Conservation (phyloP, 2,888 invertebrate genomes). For the Monochamus alternatus region DNA sequence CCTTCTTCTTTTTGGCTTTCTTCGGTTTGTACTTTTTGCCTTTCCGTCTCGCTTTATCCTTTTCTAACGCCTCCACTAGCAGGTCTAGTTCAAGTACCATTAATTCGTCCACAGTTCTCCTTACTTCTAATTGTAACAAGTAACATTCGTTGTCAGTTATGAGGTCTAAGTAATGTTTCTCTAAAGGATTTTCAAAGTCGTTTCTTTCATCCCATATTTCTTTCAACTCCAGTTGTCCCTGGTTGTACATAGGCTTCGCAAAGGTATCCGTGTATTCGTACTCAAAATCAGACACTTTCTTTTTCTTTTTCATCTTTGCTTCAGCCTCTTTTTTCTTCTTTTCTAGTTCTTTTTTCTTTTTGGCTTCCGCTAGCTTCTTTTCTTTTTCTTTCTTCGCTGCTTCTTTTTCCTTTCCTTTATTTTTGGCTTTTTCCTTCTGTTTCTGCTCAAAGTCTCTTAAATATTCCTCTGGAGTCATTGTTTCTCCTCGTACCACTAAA, state of each 20-base stretch:
- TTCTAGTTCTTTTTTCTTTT: slow-evolving; percentile 58
- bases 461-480: slow-evolving; percentile 76
- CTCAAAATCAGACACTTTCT: slow-evolving; percentile 60
- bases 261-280: slow-evolving; percentile 62
- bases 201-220: slow-evolving; percentile 72
- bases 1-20: slow-evolving; percentile 62
- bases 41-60: slow-evolving; percentile 52
- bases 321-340: slow-evolving; percentile 71
- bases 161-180: slow-evolving; percentile 77
- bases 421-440: slow-evolving; percentile 60
- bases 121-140: slow-evolving; percentile 78
- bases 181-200: slow-evolving; percentile 74
- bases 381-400: slow-evolving; percentile 55
- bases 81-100: slow-evolving; percentile 75
- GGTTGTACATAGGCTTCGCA: slow-evolving; percentile 68
- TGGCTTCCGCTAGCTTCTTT: slow-evolving; percentile 55
- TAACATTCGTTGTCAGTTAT: slow-evolving; percentile 79
- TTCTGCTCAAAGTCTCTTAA: slow-evolving; percentile 67
- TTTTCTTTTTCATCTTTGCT: slow-evolving; percentile 57
- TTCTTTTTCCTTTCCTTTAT: slow-evolving; percentile 57
- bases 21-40: slow-evolving; percentile 58
- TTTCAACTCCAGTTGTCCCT: slow-evolving; percentile 71
- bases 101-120: slow-evolving; percentile 80
- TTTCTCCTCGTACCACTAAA: slow-evolving; percentile 75
- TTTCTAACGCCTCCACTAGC: slow-evolving; percentile 73